A percentile compares a stretch with the other conserved stretches of the same genome.
Conservation (phyloP, 2,113 vertebrate species). For the Antennarius striatus region DNA sequence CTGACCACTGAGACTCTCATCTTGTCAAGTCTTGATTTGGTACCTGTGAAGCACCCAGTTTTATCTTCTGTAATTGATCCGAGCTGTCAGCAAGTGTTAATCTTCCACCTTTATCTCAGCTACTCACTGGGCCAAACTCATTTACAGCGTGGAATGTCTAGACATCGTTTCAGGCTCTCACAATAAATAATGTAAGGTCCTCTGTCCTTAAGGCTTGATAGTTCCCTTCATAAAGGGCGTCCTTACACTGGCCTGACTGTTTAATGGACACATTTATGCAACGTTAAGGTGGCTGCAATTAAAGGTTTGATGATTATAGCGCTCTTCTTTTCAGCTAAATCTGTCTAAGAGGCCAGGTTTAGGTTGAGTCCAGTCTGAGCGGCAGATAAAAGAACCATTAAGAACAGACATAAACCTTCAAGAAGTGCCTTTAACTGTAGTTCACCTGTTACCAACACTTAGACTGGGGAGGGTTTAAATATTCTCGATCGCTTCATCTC, state of each 20-base stretch:
- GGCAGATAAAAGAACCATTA: conserved; percentile 11
- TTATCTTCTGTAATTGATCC: conserved; percentile 23
- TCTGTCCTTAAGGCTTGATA: background rate
- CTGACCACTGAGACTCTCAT: background rate
- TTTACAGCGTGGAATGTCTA: conserved; percentile 28
- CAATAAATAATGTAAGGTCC: conserved; percentile 21
- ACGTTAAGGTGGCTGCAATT: background rate
- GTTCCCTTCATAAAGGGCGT: background rate
- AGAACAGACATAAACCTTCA: background rate
- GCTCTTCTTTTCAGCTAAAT: background rate
- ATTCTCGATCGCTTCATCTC: conserved; percentile 14
- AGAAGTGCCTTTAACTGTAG: background rate
- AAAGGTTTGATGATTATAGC: background rate
- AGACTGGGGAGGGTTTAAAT: background rate
- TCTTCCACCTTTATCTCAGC: conserved; percentile 36
- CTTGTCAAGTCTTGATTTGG: conserved; percentile 10
- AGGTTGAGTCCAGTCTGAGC: background rate
- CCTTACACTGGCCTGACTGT: background rate
- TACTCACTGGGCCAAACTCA: conserved; percentile 21
- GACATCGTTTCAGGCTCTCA: conserved; percentile 32
- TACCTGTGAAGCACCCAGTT: background rate
- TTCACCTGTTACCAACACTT: conserved; percentile 20
- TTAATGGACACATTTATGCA: background rate
- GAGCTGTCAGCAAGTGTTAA: conserved; percentile 32
- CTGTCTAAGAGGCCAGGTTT: background rate